These are phyloP conservation scores for Neria commutata DNA, from an alignment of 2,888 invertebrate genomes.

Conservation along the genomic window DNA sequence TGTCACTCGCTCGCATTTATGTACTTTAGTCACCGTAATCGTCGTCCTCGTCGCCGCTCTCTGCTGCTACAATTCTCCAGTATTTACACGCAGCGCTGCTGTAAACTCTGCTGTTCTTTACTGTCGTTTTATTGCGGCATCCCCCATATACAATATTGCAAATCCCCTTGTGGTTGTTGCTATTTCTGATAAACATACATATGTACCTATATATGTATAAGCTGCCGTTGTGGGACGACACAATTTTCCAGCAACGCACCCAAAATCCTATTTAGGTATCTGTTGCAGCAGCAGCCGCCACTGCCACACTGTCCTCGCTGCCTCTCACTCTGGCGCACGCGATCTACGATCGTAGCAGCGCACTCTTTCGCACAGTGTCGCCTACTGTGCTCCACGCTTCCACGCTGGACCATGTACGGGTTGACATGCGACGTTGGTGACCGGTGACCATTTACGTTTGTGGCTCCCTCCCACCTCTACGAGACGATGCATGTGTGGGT, in stretches of 20 bases:
- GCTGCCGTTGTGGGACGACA: conserved; percentile 19
- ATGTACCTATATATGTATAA: too few relatives aligned
- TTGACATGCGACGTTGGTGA: conserved; percentile 56
- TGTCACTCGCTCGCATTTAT: too few relatives aligned
- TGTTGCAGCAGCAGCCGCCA: not conserved
- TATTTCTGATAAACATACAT: not conserved
- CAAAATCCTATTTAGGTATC: not conserved
- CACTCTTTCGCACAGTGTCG: conserved; percentile 45
- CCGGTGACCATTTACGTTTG: conserved; percentile 20
- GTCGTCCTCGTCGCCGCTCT: too few relatives aligned
- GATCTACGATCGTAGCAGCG: too few relatives aligned
- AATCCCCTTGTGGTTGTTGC: not conserved
- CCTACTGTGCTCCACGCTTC: too few relatives aligned
- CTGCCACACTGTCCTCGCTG: not conserved
- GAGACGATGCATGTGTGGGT: too few relatives aligned
- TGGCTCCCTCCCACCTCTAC: not conserved
- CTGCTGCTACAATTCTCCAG: too few relatives aligned
- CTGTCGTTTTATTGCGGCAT: too few relatives aligned
- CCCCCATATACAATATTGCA: too few relatives aligned
- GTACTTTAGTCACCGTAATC: too few relatives aligned
- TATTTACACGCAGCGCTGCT: too few relatives aligned
- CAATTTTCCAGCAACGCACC: conserved; percentile 11
- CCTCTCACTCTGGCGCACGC: not conserved
- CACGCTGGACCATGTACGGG: conserved; percentile 42
- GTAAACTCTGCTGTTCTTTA: too few relatives aligned